Evolutionary conservation across 92 coral and sea anemone genomes (phyloP).

Genomic region (Ricordea florida): DNA sequence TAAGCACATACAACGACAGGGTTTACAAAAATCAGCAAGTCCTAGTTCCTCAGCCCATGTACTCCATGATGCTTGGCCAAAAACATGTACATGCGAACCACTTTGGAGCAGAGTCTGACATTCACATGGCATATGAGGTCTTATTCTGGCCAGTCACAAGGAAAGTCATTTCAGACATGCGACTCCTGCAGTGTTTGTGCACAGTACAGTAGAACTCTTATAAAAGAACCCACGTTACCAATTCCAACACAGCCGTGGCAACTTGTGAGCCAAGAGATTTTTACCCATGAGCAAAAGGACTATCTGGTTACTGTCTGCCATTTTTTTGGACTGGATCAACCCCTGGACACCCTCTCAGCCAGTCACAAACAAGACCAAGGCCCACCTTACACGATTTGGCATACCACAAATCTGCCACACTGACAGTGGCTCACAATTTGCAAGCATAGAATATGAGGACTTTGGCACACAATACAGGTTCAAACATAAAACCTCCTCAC

Average conservation of each 20-base stretch:
- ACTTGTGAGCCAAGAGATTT: background rate
- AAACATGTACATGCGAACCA: too few species aligned
- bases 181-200: too few species aligned
- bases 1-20: background rate
- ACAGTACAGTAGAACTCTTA: constrained; percentile 6
- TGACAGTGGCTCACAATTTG: constrained; percentile 36
- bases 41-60: too few species aligned
- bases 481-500: constrained; percentile 35
- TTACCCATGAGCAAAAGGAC: constrained; percentile 6
- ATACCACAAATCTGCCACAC: constrained; percentile 30
- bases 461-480: constrained; percentile 8
- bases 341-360: constrained; percentile 11
- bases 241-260: background rate
- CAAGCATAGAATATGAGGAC: constrained; percentile 1
- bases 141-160: too few species aligned
- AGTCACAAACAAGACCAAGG: constrained; percentile 25
- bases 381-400: constrained; percentile 41
- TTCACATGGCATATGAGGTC: too few species aligned
- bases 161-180: too few species aligned
- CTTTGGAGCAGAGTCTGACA: too few species aligned
- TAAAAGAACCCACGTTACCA: constrained; percentile 4
- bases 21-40: background rate
- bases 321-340: constrained; percentile 24
- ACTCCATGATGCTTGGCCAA: too few species aligned
- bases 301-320: constrained; percentile 44